Evolutionary conservation across 2,113 vertebrate genomes (phyloP), one percentile per base, ranked within the genome.

Genomic region (Rhizomys pruinosus): DNA sequence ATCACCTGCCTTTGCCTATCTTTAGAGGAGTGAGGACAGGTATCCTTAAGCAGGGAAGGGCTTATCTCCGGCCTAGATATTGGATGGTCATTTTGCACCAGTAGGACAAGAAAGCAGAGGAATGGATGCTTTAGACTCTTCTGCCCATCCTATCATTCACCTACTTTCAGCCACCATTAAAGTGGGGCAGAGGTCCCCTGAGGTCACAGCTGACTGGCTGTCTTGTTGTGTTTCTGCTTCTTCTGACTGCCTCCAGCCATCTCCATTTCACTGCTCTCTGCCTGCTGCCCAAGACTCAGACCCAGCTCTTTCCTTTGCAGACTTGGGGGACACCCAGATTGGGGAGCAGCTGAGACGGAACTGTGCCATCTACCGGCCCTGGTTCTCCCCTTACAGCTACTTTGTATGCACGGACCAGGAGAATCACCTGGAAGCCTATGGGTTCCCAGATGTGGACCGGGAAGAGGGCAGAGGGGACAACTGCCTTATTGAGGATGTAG

Each of bases 301-400:
- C 29, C 13, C 2, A 25, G 37, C 42, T 29, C 66, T 91, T 71
- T 89, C 72, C 92, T 97, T 93, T 4, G 0, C 94, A 97, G 97
- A 96, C 15, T 8, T 39, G 4, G 7, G 90, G 71, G 72, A 95
- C 25, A 2, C 9, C 0, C 69, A 9, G 0, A 84, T 10, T 0
- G 63, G 85, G 0, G 5, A 95, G 73, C 59, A 94, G 47, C 84
- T 91, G 71, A 63, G 90, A 69, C 20, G 9, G 27, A 72, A 61
- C 52, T 94, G 93, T 32, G 96, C 80, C 76, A 85, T 97, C 96
- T 97, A 97, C 92, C 93, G 96, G 84, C 97, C 97, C 92, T 98
- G 97, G 97, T 97, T 94, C 94, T 98, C 97, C 0, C 97, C 97
- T 15, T 97, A 98, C 87, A 98, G 97, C 96, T 98, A 97, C 96